A percentile compares a stretch with the other conserved stretches of the same genome.
These are phyloP conservation scores for Sinopyrophorus schimmeli DNA, from an alignment of 2,888 invertebrate genomes.

Conservation along the genomic window DNA sequence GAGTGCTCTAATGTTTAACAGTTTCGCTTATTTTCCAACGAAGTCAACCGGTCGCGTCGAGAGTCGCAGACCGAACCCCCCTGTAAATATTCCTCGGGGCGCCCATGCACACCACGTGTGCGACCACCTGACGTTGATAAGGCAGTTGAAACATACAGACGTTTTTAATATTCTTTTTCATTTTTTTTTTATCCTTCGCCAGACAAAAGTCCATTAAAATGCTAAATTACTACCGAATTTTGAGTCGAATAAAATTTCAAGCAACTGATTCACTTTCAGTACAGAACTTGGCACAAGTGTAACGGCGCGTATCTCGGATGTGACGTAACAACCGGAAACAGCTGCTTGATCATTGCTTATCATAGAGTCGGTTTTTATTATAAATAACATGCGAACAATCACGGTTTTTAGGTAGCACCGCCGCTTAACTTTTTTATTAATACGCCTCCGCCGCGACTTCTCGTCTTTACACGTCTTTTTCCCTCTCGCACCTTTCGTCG, in stretches of 20 bases:
- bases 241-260: conserved; percentile 20
- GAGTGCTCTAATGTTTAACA: too few relatives aligned
- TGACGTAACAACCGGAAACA: conserved; percentile 45
- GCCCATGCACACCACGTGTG: too few relatives aligned
- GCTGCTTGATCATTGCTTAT: conserved; percentile 44
- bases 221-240: conserved; percentile 10
- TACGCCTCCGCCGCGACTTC: not conserved
- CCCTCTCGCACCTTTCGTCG: not conserved
- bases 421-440: not conserved
- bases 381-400: conserved; percentile 17
- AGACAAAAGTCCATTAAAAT: not conserved
- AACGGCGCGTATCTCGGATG: conserved; percentile 45
- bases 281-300: conserved; percentile 40
- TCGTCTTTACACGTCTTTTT: not conserved
- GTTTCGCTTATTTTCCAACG: too few relatives aligned
- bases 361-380: conserved; percentile 26
- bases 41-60: too few relatives aligned
- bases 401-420: conserved; percentile 2
- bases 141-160: too few relatives aligned
- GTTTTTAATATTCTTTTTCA: not conserved
- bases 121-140: conserved; percentile 18
- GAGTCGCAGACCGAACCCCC: too few relatives aligned
- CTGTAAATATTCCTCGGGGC: too few relatives aligned
- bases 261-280: conserved; percentile 29
- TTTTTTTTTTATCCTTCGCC: too few relatives aligned